These are phyloP conservation scores for Ormyrus rosae DNA, from an alignment of 2,888 invertebrate species.

Conservation along the genomic window DNA sequence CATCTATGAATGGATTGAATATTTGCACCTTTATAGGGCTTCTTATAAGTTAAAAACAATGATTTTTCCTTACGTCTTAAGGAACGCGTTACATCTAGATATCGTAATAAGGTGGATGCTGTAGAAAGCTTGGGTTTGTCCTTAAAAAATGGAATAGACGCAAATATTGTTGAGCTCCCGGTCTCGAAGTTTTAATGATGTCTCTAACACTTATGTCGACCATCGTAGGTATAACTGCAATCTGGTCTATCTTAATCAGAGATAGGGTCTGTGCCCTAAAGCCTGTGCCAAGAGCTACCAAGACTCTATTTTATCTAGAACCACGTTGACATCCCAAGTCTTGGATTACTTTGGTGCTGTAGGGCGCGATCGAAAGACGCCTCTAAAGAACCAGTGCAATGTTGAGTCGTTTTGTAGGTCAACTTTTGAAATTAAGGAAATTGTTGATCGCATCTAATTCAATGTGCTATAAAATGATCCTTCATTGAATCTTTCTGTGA, in stretches of 20 bases:
- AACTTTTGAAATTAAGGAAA: not conserved
- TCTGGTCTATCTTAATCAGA: conserved; percentile 1
- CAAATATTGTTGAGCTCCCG: no score
- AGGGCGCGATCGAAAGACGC: conserved; percentile 11
- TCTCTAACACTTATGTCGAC: no score
- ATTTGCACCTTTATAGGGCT: not conserved
- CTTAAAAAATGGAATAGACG: no score
- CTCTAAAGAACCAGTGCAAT: conserved; percentile 28
- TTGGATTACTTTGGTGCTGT: conserved; percentile 16
- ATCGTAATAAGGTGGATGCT: no score
- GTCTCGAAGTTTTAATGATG: no score
- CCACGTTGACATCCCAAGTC: conserved; percentile 27
- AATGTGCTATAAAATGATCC: not conserved
- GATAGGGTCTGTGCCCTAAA: not conserved
- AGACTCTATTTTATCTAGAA: not conserved
- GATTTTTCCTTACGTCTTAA: not conserved
- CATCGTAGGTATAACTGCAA: not conserved
- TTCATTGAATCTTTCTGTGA: not conserved
- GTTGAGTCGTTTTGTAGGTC: not conserved
- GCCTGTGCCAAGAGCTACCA: not conserved
- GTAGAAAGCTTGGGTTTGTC: no score
- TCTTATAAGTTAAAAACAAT: not conserved
- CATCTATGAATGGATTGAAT: not conserved
- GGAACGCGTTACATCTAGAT: not conserved
- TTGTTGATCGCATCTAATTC: not conserved